Evolutionary conservation across 2,888 invertebrate genomes (phyloP), one percentile per base, ranked within the genome.

Genomic region (Macrosiphum euphorbiae): DNA sequence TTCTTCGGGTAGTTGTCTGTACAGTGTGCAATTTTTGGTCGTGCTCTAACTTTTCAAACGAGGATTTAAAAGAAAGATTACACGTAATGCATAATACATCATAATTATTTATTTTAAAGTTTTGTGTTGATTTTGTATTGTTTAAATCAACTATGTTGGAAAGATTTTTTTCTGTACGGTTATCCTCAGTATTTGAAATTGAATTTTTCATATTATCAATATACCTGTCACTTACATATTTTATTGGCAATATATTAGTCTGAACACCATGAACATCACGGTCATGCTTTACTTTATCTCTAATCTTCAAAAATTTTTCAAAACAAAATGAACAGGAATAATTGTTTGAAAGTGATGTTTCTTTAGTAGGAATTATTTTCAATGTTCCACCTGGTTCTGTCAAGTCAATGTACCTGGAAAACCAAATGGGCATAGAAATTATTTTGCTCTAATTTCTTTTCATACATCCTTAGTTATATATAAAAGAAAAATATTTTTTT

Each of bases 231-330:
- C 52, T 67, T 78, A 88, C 92, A 90, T 24, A 94, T 84, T 87
- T 92, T 26, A 91, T 44, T n/a, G 94, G 94, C 28, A 92, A 88
- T 78, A 88, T 55, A 88, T 78, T 92, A 55, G 86, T 86, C 1
- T 50, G 52, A 94, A 92, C n/a, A 16, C 78, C 87, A 90, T 94
- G 94, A 50, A 94, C 20, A 67, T 93, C 55, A n/a, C 78, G 85
- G 41, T 89, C 93, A 94, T 95, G 95, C 88, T 95, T 95, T 11
- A 95, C 94, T 94, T 95, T 95, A 61, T 95, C 95, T 90, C 95
- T 95, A n/a, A 95, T 95, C 94, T 95, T 95, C 84, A 95, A 95
- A 94, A 95, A 95, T 13, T 95, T 95, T 87, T 94, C 91, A n/a
- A 94, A 94, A 94, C 95, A 95, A 20, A 95, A 87, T 88, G 95